Evolutionary conservation across 2,113 vertebrate genomes (phyloP).

Genomic region (Amphiprion percula): DNA sequence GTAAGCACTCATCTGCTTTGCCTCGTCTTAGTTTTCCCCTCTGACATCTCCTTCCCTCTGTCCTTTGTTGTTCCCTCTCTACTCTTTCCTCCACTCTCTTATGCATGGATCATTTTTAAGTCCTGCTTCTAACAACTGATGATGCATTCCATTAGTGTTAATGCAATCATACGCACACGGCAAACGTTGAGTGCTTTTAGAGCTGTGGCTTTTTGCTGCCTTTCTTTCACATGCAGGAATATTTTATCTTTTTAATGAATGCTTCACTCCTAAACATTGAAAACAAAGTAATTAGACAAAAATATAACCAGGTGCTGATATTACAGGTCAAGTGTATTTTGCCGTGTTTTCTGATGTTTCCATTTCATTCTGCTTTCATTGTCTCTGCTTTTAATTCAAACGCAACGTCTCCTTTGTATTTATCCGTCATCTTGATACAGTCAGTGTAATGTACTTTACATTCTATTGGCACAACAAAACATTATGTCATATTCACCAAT

Average conservation of each 20-base stretch:
- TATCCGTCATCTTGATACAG: not conserved
- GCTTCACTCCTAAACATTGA: constrained; percentile 17
- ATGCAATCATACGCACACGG: constrained; percentile 51
- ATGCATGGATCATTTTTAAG: constrained; percentile 40
- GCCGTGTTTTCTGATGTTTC: not conserved
- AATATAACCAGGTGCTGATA: not conserved
- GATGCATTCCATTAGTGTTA: constrained; percentile 71
- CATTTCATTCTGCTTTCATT: not conserved
- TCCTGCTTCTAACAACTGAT: constrained; percentile 30
- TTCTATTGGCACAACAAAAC: too few relatives aligned
- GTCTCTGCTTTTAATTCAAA: not conserved
- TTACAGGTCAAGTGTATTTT: not conserved
- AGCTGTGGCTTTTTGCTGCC: constrained; percentile 33
- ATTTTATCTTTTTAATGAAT: constrained; percentile 44
- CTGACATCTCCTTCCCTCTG: not conserved
- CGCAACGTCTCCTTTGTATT: not conserved
- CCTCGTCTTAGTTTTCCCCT: constrained; percentile 3
- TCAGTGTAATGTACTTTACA: not conserved
- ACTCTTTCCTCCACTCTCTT: constrained; percentile 16
- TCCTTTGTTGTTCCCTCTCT: not conserved
- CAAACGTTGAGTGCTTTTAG: constrained; percentile 67
- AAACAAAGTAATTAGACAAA: constrained; percentile 47
- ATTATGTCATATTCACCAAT: not conserved
- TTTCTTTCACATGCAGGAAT: constrained; percentile 34
- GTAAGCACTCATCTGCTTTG: constrained; percentile 12